Conservation (phyloP, 2,113 vertebrate species). For the Brachirus orientalis region DNA sequence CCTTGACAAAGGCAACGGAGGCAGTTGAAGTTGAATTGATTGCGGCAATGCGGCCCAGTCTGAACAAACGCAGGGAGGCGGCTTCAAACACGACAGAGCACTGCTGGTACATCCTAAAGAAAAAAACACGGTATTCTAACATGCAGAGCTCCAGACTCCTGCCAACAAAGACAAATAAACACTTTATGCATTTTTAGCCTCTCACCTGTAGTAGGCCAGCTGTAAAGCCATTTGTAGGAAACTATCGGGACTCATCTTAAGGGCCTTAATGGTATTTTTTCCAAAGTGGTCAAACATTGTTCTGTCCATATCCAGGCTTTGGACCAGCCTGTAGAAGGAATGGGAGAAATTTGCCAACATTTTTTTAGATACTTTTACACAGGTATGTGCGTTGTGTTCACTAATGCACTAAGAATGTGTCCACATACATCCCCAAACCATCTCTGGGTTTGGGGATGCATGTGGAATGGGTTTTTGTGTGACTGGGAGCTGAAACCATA, state of each 20-base stretch:
- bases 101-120: slow-evolving; percentile 83
- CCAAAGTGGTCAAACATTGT: slow-evolving; percentile 89
- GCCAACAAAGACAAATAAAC: too few species aligned
- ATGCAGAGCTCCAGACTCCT: background rate
- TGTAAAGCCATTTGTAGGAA: slow-evolving; percentile 93
- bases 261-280: slow-evolving; percentile 88
- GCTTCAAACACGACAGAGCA: slow-evolving; percentile 91
- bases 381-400: too few species aligned
- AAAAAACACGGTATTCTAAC: background rate
- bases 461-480: too few species aligned
- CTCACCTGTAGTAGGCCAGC: slow-evolving; percentile 91
- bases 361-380: background rate
- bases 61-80: slow-evolving; percentile 91
- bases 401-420: too few species aligned
- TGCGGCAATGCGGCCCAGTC: slow-evolving; percentile 90
- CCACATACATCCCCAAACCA: too few species aligned
- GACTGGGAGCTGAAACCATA: too few species aligned
- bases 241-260: slow-evolving; percentile 92
- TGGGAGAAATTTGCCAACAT: background rate
- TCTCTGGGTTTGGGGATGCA: too few species aligned
- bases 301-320: slow-evolving; percentile 87
- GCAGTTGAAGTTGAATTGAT: slow-evolving; percentile 87
- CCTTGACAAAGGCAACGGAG: slow-evolving; percentile 84
- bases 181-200: background rate
- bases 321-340: slow-evolving; percentile 82